Evolutionary conservation across 2,113 vertebrate species (phyloP), one percentile per base, ranked within the genome.

Genomic region (Vulpes vulpes): DNA sequence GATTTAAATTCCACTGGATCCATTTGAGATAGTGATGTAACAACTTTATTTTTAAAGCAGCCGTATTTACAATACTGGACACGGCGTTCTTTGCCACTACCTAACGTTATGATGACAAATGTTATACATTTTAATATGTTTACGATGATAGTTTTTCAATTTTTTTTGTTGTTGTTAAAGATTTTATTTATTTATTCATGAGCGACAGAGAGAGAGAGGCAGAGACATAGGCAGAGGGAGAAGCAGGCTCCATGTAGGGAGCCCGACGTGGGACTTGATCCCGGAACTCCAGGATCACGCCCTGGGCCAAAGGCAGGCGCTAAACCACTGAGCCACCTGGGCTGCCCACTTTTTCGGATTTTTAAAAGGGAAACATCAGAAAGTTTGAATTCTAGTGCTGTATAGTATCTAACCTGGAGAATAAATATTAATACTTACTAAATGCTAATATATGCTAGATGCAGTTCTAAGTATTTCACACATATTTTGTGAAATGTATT

Each of bases 1-100:
- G 60, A 96, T 95, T 93, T 94, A 78, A 88, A 71, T 97, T 96
- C 85, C 89, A 91, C 4, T 91, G 76, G 79, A 43, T 67, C 71
- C 82, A 91, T 71, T 97, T 88, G 83, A 94, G 69, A 92, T 16
- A 90, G 60, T 69, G 62, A 80, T 89, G n/a, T 74, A 93, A 86
- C 20, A 83, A 35, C 27, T 67, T 95, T 43, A 96, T 83, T 92
- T 89, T 84, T 8, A 89, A 97, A 90, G 62, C 35, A 71, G 27
- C 4, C 59, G 11, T 78, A 38, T 38, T 65, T 88, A 60, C 12
- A 67, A 8, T 80, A 89, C 25, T 30, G 69, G 53, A 30, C 55
- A 65, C 7, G 3, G 4, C 59, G 83, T 79, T 22, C 27, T 89
- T 96, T 55, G 60, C 9, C 59, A 35, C 15, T 71, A 59, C 76